Conservation (phyloP, 2,888 invertebrate species). For the Heliconius cydno region DNA sequence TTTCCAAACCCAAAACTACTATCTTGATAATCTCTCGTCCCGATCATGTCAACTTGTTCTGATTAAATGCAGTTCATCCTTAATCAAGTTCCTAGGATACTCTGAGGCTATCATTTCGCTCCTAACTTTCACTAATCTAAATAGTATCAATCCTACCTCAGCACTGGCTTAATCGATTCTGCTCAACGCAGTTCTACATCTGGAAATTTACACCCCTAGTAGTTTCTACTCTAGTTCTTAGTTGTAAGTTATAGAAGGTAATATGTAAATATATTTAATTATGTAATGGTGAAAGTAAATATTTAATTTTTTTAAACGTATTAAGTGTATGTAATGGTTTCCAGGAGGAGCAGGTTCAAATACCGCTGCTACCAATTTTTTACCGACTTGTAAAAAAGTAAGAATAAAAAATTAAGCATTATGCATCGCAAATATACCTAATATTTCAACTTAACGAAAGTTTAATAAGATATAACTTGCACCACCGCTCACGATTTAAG, state of each 20-base stretch:
- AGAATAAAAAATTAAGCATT: background rate
- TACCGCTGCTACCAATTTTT: background rate
- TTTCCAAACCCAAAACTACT: slow-evolving; percentile 13
- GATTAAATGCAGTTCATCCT: slow-evolving; percentile 32
- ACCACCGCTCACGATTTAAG: slow-evolving; percentile 2
- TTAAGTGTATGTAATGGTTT: too few species aligned
- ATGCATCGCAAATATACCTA: background rate
- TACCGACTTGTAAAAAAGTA: too few species aligned
- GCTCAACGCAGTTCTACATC: slow-evolving; percentile 49
- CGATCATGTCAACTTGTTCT: slow-evolving; percentile 27
- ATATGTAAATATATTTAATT: background rate
- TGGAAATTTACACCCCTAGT: slow-evolving; percentile 42
- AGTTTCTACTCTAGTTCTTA: slow-evolving; percentile 3
- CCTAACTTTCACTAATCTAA: slow-evolving; percentile 52
- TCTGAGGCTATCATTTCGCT: slow-evolving; percentile 34
- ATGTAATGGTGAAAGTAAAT: background rate
- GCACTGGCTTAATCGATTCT: slow-evolving; percentile 52
- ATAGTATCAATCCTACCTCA: slow-evolving; percentile 49
- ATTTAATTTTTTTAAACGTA: too few species aligned
- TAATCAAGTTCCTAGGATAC: slow-evolving; percentile 32
- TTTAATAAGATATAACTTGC: background rate
- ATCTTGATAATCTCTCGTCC: slow-evolving; percentile 17
- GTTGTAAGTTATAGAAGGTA: slow-evolving; percentile 9
- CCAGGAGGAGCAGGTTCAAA: too few species aligned
- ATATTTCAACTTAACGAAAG: background rate